Evolutionary conservation across 2,888 invertebrate species (phyloP), one percentile per base, ranked within the genome.

Genomic region (Drosophila longiperda): DNA sequence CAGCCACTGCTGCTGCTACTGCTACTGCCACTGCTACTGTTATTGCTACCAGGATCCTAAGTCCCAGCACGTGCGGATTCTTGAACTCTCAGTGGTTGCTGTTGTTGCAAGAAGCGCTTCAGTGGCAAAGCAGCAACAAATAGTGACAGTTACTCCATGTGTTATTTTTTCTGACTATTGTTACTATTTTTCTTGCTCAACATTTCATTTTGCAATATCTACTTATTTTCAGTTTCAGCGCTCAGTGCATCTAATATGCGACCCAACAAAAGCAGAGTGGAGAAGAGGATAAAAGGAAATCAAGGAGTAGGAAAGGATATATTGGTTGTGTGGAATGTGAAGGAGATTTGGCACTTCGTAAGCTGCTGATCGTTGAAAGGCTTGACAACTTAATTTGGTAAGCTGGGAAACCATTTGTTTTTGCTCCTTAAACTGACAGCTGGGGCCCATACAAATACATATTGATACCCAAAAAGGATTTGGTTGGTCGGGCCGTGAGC

Each of bases 311-410:
- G 11, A 42, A 48, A 48, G 61, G 32, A 61, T 54, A 26, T 52
- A 53, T 23, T 32, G 40, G 17, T 32, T 38, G 20, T 49, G 32
- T n/a, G 17, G 17, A 23, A 36, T 36, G 36, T 36, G 36, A 38
- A 54, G 26, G 8, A 63, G 54, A 59, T 59, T 57, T 53, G 50
- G 54, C 57, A 71, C 33, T 52, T 65, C 61, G 62, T 67, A 75
- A 62, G 64, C 62, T 55, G 55, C 55, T 62, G 15, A 58, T 50
- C 65, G 65, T 42, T 48, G 55, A 32, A 52, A 59, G 61, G 48
- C 82, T 77, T 87, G 80, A 85, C 90, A 87, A 70, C 89, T 77
- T 85, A 85, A 88, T 86, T 70, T 85, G 60, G 55, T n/a, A 59
- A 34, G 78, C 70, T 69, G 53, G 58, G 65, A 77, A 86, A 78